Evolutionary conservation across 2,113 vertebrate genomes (phyloP).

Genomic region (Rallus limicola): DNA sequence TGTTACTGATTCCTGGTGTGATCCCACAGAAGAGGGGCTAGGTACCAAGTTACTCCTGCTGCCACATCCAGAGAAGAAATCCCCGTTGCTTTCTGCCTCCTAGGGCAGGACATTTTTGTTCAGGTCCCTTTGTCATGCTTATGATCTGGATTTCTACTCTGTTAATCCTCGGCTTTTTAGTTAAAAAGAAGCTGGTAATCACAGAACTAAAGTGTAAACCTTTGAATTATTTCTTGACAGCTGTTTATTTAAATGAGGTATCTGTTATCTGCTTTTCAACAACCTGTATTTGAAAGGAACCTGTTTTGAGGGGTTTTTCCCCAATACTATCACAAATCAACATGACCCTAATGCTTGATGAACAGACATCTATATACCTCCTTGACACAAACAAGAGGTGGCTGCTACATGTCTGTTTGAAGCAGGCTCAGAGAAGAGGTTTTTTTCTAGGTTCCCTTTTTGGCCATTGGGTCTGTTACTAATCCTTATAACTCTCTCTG

Average conservation of each 20-base stretch:
- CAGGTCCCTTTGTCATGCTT: not conserved
- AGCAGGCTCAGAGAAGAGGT: not conserved
- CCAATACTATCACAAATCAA: not conserved
- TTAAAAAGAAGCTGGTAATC: not conserved
- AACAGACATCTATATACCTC: not conserved
- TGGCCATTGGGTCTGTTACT: not conserved
- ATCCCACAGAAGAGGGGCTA: not conserved
- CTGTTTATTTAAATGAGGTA: not conserved
- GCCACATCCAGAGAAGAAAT: not conserved
- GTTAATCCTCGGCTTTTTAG: not conserved
- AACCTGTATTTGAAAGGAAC: not conserved
- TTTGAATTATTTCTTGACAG: not conserved
- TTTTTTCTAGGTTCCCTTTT: not conserved
- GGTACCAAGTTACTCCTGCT: not conserved
- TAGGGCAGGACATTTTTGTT: not conserved
- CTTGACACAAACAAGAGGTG: not conserved
- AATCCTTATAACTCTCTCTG: not conserved
- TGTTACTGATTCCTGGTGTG: not conserved
- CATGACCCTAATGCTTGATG: not conserved
- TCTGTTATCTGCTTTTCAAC: not conserved
- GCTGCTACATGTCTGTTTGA: not conserved
- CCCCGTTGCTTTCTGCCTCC: not conserved
- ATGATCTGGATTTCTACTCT: not conserved
- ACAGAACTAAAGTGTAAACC: not conserved
- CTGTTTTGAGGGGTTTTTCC: rapidly evolving